Conservation (phyloP, 2,797 vertebrate genomes). For the Oceanodroma leucorhoa region DNA sequence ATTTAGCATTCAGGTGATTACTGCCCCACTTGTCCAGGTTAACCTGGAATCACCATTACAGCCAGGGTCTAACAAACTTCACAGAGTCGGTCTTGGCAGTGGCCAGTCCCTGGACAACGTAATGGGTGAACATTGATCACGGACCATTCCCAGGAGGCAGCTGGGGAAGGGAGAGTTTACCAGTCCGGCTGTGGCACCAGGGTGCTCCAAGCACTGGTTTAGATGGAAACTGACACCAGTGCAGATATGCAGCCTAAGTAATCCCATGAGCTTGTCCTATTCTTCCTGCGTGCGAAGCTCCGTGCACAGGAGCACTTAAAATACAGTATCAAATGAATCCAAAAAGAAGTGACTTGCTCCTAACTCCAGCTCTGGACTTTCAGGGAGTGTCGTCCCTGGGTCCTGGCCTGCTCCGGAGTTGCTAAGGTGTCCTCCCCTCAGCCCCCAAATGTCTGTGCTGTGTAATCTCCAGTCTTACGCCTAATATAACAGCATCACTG, state of each 20-base stretch:
- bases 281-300: background rate
- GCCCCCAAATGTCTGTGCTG: background rate
- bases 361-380: background rate
- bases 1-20: background rate
- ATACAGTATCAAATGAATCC: background rate
- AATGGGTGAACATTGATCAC: background rate
- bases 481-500: background rate
- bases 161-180: background rate
- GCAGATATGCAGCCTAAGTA: background rate
- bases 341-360: background rate
- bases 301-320: background rate
- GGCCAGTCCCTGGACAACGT: background rate
- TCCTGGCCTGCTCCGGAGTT: background rate
- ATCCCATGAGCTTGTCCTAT: background rate
- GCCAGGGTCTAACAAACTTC: background rate
- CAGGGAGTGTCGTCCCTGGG: background rate
- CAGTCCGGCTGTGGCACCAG: background rate
- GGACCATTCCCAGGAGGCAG: background rate
- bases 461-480: fast-evolving
- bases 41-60: background rate
- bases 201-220: background rate
- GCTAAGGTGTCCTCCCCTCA: background rate
- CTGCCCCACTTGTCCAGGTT: background rate
- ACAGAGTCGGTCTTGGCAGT: background rate
- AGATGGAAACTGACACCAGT: background rate